These are phyloP conservation scores for Istiophorus platypterus DNA, from an alignment of 2,113 vertebrate genomes.

Conservation along the genomic window DNA sequence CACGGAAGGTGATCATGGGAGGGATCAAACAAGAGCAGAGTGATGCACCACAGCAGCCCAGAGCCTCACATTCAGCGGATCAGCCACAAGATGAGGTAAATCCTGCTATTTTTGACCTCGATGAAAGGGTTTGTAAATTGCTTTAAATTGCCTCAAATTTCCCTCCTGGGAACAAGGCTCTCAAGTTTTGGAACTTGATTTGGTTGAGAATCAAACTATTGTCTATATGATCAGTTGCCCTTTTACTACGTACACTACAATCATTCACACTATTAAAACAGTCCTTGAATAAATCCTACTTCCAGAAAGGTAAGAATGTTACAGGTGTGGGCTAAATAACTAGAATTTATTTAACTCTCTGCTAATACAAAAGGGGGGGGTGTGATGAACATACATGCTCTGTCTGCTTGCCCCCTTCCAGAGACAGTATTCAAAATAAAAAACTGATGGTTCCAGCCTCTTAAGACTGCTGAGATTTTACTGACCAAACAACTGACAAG, in stretches of 20 bases:
- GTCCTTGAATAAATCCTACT: too few relatives aligned
- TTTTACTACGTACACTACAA: not conserved
- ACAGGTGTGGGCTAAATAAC: not conserved
- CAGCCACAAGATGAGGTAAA: slow-evolving; percentile 82
- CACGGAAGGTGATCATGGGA: slow-evolving; percentile 73
- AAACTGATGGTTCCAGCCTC: not conserved
- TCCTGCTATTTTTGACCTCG: not conserved
- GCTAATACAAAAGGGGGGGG: too few relatives aligned
- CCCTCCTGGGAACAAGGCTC: not conserved
- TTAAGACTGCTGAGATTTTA: not conserved
- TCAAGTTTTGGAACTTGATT: not conserved
- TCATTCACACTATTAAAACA: not conserved
- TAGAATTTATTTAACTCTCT: not conserved
- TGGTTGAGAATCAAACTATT: not conserved
- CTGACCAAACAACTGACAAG: not conserved
- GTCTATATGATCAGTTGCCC: not conserved
- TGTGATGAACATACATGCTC: not conserved
- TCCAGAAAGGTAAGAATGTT: not conserved
- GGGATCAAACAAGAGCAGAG: slow-evolving; percentile 86
- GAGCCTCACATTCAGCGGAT: slow-evolving; percentile 77
- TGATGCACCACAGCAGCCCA: slow-evolving; percentile 77
- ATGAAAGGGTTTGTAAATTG: not conserved
- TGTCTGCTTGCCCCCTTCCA: not conserved
- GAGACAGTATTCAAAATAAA: not conserved
- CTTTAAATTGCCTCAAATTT: not conserved